Evolutionary conservation across 2,797 vertebrate species (phyloP), one percentile per base, ranked within the genome.

Genomic region (Simalia tracyae): DNA sequence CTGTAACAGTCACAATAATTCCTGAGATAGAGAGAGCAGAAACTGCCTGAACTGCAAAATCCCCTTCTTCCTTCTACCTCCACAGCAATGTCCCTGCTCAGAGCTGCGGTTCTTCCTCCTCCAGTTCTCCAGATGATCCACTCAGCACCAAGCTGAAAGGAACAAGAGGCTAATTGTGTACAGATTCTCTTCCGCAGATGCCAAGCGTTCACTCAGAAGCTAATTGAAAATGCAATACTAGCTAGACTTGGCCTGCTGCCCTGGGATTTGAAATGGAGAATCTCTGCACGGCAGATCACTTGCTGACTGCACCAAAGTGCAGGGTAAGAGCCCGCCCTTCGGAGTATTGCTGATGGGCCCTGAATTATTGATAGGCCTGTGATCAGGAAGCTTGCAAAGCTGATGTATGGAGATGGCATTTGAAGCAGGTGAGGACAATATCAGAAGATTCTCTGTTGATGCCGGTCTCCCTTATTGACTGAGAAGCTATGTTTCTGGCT

Each of bases 281-380:
- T 98, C 97, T 97, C 97, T 98, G 96, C 95, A 96, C 96, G 22
- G 94, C 97, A 97, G 97, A 98, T 98, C 97, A 98, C 98, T 97
- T 97, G 97, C 96, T 89, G 96, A 96, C 97, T 97, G 97, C 96
- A 96, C 96, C 97, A 97, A 98, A 98, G 98, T 98, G 98, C 98
- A 98, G 97, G 96, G 97, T 97, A 98, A 98, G 97, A 98, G 97
- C 97, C 98, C 98, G 97, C 97, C 98, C 98, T 97, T 84, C 93
- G 91, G 98, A 98, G 98, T 95, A 97, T 97, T 98, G 97, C 97
- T 98, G 98, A 98, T 98, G 98, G 96, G 91, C 95, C 96, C 96
- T 98, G 98, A 97, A 98, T 98, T 98, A 98, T 98, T 98, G 97
- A 98, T 98, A 97, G 98, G 94, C 96, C 95, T 97, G 97, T 97